A percentile compares a stretch with the other conserved stretches of the same genome.
These are phyloP conservation scores for Dicerorhinus sumatrensis DNA, from an alignment of 2,113 vertebrate species.

Conservation along the genomic window DNA sequence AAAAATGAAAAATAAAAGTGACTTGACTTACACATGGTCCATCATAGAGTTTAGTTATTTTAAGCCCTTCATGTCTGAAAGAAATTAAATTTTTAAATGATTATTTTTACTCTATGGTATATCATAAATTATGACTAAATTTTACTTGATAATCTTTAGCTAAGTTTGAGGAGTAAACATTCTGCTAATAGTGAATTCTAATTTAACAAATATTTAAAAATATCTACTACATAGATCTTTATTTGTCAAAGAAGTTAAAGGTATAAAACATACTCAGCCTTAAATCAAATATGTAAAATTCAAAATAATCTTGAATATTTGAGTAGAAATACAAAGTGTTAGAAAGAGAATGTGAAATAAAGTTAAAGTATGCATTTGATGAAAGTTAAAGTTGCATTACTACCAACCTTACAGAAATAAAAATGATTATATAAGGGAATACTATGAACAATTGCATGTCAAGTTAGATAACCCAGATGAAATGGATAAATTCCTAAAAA, in stretches of 20 bases:
- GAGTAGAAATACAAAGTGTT: neutral
- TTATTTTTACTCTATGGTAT: conserved; percentile 35
- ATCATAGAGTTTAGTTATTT: conserved; percentile 63
- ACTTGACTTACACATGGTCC: conserved; percentile 71
- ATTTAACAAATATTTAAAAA: conserved; percentile 30
- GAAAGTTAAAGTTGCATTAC: neutral
- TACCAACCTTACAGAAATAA: neutral
- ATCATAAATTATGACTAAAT: neutral
- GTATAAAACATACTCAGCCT: neutral
- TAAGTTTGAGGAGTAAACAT: conserved; percentile 36
- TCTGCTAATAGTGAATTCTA: conserved; percentile 38
- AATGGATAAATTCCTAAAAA: neutral
- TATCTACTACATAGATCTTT: neutral
- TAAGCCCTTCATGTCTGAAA: conserved; percentile 64
- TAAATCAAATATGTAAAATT: conserved; percentile 29
- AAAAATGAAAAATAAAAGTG: conserved; percentile 41
- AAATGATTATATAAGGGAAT: neutral
- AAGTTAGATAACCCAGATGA: neutral
- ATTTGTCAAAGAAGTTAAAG: neutral
- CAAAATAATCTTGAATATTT: conserved; percentile 32
- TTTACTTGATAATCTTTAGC: neutral
- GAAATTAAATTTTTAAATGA: conserved; percentile 56
- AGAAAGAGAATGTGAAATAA: neutral
- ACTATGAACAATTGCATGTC: neutral
- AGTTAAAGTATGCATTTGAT: neutral